Evolutionary conservation across 2,797 vertebrate species (phyloP).

Genomic region (Leucoraja ocellata): DNA sequence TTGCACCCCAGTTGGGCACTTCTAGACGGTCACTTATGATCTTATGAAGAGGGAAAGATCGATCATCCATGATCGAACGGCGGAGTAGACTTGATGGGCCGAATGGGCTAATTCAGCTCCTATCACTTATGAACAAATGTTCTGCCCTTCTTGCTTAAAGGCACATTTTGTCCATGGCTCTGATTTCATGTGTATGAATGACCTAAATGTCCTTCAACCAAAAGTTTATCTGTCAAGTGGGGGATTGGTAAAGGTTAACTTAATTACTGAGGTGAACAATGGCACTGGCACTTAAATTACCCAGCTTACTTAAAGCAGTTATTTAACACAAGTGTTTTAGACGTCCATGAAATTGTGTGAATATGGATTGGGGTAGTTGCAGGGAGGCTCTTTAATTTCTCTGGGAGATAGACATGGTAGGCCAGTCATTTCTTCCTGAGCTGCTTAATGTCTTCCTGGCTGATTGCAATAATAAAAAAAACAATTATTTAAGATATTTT

Average conservation of each 20-base stretch:
- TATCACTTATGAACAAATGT: no score
- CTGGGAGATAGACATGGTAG: neutral
- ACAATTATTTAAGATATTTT: neutral
- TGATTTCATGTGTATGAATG: neutral
- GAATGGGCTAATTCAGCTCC: no score
- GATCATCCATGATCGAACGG: no score
- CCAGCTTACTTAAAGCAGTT: no score
- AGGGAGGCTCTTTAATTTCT: neutral
- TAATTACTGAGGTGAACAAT: neutral
- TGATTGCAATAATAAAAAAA: neutral
- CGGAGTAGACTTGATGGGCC: no score
- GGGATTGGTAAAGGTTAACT: neutral
- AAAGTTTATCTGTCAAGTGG: neutral
- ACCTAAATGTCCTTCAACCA: neutral
- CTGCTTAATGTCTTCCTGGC: neutral
- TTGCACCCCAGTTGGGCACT: neutral
- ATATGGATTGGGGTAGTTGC: neutral
- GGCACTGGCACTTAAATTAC: neutral
- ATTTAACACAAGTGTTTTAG: neutral
- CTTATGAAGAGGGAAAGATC: no score
- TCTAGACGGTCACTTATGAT: no score
- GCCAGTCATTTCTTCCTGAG: neutral
- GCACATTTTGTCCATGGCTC: neutral
- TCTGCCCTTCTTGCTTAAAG: neutral
- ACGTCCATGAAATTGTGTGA: neutral